Evolutionary conservation across 2,797 vertebrate species (phyloP), one percentile per base, ranked within the genome.

Genomic region (Macropus fuliginosus): DNA sequence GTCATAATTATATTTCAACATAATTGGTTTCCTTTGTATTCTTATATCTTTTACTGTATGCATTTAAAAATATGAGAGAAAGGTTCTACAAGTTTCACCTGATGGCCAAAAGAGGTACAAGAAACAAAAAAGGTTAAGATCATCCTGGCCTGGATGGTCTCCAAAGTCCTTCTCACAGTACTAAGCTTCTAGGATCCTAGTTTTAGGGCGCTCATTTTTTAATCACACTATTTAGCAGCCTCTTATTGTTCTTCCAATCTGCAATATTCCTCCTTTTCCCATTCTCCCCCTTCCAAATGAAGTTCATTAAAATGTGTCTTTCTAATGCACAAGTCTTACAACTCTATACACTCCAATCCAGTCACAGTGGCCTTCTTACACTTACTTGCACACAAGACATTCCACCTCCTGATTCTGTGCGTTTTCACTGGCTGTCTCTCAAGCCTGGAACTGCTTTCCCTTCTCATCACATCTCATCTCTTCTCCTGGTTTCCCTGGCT

Each of bases 231-330:
- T 28, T 50, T 87, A 87, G 27, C 1, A 74, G 9, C 10, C 40
- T 87, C 3, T 46, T 87, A 11, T 5, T 34, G 14, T 50, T 87
- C 74, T 87, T 87, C 9, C 18, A 21, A 46, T 2, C 12, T 40
- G 18, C 74, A 50, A 27, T 87, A 24, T 56, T 66, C 21, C 59
- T 91, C 46, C 87, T 31, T 95, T 59, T 96, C 56, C 91, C 57
- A 59, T 27, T 92, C 34, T 90, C 92, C 90, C 66, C 52, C 27
- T 93, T 90, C 54, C 92, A 93, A 55, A 55, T 50, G 2, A 12
- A 24, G n/a, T 8, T 81, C 21, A 66, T 16, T 4, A 66, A 66
- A n/a, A 81, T 40, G 14, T 16, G 12, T 87, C 74, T 50, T 87
- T 3, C 74, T 50, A 87, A 87, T 87, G 24, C 9, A 27, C 62